These are phyloP conservation scores for Petroica traversi DNA, from an alignment of 2,113 vertebrate genomes.

Conservation along the genomic window DNA sequence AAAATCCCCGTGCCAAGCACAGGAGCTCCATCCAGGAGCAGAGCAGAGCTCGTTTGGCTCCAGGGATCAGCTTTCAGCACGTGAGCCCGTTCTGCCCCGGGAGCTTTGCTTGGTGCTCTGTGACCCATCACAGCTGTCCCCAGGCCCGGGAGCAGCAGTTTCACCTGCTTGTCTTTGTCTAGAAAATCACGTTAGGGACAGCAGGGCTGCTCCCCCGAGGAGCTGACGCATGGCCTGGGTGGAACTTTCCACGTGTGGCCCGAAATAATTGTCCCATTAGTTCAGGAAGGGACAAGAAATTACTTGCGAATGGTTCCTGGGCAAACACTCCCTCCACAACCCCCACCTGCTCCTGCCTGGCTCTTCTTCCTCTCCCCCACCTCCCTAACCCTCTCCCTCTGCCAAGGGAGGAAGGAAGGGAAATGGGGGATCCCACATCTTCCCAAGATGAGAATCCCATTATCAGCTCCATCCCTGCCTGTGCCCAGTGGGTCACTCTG, in stretches of 20 bases:
- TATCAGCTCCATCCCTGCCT: neutral
- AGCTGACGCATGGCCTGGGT: neutral
- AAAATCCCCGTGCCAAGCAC: fast-evolving
- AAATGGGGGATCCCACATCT: no score
- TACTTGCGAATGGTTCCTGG: neutral
- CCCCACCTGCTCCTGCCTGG: neutral
- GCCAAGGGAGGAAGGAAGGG: neutral
- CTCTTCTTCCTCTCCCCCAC: neutral
- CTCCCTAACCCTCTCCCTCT: neutral
- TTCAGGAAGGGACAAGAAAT: conserved; percentile 49
- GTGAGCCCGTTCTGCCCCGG: neutral
- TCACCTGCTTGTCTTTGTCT: neutral
- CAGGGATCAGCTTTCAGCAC: neutral
- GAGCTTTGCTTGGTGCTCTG: neutral
- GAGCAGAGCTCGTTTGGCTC: neutral
- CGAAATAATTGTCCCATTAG: conserved; percentile 38
- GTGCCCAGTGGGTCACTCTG: neutral
- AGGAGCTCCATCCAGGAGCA: neutral
- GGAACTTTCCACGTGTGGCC: conserved; percentile 34
- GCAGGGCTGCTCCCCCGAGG: neutral
- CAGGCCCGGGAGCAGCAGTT: neutral
- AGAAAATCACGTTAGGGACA: neutral
- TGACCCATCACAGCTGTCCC: neutral
- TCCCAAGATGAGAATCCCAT: neutral
- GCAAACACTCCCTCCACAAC: neutral